Evolutionary conservation across 1,140 invertebrate genomes (phyloP).

Genomic region (Drosophila serrata): DNA sequence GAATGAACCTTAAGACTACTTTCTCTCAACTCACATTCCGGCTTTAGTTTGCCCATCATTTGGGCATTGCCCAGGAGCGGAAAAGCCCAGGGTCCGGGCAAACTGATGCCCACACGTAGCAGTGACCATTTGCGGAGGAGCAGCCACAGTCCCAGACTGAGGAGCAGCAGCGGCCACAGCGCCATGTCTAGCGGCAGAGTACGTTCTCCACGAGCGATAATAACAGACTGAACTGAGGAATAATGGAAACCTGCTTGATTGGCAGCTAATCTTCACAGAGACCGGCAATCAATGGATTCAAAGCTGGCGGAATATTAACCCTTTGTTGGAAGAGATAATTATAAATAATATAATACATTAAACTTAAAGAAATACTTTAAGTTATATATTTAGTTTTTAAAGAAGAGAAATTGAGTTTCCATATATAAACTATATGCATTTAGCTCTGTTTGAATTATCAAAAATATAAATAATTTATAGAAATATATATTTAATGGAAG

Average conservation of each 20-base stretch:
- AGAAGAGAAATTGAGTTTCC: no score
- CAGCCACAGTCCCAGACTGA: conserved; percentile 22
- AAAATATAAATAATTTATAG: no score
- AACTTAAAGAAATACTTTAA: no score
- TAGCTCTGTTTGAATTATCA: no score
- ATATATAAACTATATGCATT: neutral
- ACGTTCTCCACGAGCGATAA: neutral
- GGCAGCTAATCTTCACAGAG: conserved; percentile 23
- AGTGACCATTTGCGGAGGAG: conserved; percentile 42
- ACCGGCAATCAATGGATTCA: conserved; percentile 1
- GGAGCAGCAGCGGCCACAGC: conserved; percentile 35
- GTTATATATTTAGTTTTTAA: neutral
- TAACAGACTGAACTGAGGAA: conserved; percentile 2
- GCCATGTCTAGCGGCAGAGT: conserved; percentile 31
- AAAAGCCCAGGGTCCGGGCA: conserved; percentile 74
- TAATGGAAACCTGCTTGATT: conserved; percentile 24
- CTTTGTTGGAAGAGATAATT: neutral
- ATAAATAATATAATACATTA: neutral
- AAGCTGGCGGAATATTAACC: neutral
- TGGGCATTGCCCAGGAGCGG: conserved; percentile 77
- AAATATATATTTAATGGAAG: no score
- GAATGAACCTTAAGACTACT: no score
- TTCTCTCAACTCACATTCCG: conserved; percentile 62
- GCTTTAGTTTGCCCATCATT: conserved; percentile 74
- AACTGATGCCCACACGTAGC: conserved; percentile 43